A percentile compares a stretch with the other conserved stretches of the same genome.
These are phyloP conservation scores for Lutraria rhynchaena DNA, from an alignment of 1,140 invertebrate genomes.

Conservation along the genomic window DNA sequence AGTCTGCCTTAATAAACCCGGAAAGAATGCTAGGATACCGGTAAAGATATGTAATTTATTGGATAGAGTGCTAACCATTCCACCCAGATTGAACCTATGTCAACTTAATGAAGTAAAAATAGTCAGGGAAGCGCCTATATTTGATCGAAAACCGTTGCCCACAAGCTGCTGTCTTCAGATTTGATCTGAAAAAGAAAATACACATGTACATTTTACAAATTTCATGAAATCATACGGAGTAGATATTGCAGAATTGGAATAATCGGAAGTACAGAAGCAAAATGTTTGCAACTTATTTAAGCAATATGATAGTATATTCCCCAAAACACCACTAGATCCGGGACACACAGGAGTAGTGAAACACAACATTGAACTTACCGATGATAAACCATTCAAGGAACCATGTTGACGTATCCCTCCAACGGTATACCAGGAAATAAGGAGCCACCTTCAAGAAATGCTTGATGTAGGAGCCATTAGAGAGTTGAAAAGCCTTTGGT, in stretches of 20 bases:
- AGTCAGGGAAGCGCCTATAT: constrained; percentile 8
- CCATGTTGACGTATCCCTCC: not conserved
- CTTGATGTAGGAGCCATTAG: constrained; percentile 15
- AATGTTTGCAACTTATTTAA: constrained; percentile 13
- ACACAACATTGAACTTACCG: not conserved
- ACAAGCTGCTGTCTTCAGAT: not conserved
- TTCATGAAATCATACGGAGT: not conserved
- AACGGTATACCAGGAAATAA: constrained; percentile 17
- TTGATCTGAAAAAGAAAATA: not conserved
- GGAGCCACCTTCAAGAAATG: constrained; percentile 33
- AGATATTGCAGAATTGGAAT: not conserved
- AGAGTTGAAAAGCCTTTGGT: constrained; percentile 79
- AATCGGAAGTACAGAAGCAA: not conserved
- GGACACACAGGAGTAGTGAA: not conserved
- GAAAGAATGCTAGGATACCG: not conserved
- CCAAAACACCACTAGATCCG: not conserved
- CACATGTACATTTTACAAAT: not conserved
- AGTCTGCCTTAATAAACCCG: not conserved
- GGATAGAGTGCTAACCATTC: not conserved
- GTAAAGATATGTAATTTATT: constrained; percentile 25
- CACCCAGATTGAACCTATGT: constrained; percentile 4
- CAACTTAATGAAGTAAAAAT: constrained; percentile 17
- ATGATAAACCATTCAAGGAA: constrained; percentile 32
- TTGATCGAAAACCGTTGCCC: not conserved
- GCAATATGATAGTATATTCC: constrained; percentile 3